Percentiles rank a stretch among this genome's conserved stretches.
phyloP scores from a whole-genome alignment of 2,888 invertebrate species.

The Coelogynopora nodosa region DNA sequence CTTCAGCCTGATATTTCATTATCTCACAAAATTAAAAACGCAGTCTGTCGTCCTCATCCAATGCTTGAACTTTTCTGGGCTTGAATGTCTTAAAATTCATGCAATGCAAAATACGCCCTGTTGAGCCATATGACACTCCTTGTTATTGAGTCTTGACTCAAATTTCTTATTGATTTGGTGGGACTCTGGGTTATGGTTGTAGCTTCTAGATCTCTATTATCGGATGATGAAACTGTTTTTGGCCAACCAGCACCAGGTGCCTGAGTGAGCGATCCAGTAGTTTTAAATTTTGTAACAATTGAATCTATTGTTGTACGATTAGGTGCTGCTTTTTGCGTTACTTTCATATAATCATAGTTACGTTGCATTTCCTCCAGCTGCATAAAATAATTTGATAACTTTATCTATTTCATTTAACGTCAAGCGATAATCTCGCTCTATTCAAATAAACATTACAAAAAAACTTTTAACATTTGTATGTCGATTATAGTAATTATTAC shows the following conservation, averaged over 20 bases:
- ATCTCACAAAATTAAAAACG: not conserved
- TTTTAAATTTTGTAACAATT: slow-evolving; percentile 13
- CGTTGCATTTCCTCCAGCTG: not conserved
- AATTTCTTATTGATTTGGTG: not conserved
- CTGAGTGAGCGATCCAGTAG: not conserved
- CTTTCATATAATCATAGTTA: no score
- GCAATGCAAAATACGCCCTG: slow-evolving; percentile 7
- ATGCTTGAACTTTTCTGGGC: not conserved
- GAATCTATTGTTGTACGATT: not conserved
- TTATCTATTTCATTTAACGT: not conserved
- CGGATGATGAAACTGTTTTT: not conserved
- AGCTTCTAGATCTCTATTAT: not conserved
- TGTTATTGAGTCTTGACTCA: slow-evolving; percentile 13
- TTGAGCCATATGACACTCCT: not conserved
- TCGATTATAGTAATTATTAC: no score
- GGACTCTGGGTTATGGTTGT: not conserved
- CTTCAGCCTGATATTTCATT: not conserved
- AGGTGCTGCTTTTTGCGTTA: not conserved
- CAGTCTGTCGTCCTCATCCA: not conserved
- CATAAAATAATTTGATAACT: not conserved
- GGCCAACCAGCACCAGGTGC: slow-evolving; percentile 11
- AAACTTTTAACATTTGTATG: no score
- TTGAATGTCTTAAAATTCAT: not conserved
- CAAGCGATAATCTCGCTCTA: not conserved
- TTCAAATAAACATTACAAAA: not conserved